A percentile compares a stretch with the other conserved stretches of the same genome.
phyloP scores from a whole-genome alignment of 2,797 vertebrate genomes.

The Sciurus carolinensis region DNA sequence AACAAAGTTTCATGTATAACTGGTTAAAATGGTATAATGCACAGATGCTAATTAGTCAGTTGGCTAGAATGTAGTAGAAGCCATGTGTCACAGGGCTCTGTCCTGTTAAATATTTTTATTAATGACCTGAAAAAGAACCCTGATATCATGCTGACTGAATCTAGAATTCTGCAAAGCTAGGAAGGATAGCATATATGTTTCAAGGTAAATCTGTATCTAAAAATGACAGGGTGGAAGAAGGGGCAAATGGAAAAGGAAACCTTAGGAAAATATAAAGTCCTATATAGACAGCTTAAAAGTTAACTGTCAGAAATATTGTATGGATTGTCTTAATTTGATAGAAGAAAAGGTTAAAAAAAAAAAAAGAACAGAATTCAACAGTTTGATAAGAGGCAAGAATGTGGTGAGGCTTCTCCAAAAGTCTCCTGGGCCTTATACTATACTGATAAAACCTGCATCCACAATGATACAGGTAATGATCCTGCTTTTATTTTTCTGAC shows the following conservation, averaged over 20 bases:
- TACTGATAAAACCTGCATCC: neutral
- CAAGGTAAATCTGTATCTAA: constrained; percentile 29
- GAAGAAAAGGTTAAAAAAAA: neutral
- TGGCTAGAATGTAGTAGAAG: neutral
- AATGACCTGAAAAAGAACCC: constrained; percentile 33
- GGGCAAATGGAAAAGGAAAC: constrained; percentile 24
- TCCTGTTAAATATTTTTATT: constrained; percentile 53
- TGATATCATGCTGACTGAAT: constrained; percentile 29
- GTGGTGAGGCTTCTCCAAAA: neutral
- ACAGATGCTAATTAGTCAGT: neutral
- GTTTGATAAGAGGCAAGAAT: neutral
- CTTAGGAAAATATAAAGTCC: neutral
- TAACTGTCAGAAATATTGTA: constrained; percentile 8
- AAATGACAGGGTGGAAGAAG: neutral
- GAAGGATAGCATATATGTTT: neutral
- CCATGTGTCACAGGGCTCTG: neutral
- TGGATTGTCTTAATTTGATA: constrained; percentile 12
- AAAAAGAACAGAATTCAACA: constrained; percentile 8
- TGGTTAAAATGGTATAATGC: constrained; percentile 11
- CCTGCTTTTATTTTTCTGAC: neutral
- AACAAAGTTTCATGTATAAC: neutral
- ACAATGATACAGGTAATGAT: neutral
- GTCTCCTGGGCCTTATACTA: neutral
- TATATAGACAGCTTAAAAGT: neutral
- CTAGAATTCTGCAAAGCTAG: constrained; percentile 25